phyloP scores from a whole-genome alignment of 2,888 invertebrate genomes.

The Xiphydria camelus region DNA sequence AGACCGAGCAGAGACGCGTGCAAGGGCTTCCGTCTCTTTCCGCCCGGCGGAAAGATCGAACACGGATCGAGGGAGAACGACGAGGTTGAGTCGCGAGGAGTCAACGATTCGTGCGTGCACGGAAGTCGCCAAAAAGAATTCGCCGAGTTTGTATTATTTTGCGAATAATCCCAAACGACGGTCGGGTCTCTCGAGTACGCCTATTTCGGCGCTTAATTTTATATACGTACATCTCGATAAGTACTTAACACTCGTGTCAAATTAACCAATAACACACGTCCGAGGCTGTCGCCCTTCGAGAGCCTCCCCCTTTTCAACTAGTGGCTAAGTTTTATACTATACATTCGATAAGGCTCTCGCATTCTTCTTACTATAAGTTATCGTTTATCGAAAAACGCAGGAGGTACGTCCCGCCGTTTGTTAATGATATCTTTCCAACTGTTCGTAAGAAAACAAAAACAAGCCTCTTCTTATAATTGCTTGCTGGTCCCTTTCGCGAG shows the following conservation, averaged over 20 bases:
- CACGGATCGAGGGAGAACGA: neutral
- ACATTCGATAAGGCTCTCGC: too few species aligned
- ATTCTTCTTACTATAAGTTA: neutral
- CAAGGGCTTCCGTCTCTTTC: conserved; percentile 30
- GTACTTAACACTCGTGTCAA: too few species aligned
- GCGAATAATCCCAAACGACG: conserved; percentile 26
- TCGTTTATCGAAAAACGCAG: conserved; percentile 11
- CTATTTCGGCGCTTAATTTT: conserved; percentile 40
- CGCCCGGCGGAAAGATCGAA: neutral
- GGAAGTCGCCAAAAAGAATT: conserved; percentile 27
- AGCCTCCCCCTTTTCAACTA: too few species aligned
- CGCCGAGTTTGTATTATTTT: conserved; percentile 36
- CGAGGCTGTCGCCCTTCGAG: too few species aligned
- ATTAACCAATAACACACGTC: too few species aligned
- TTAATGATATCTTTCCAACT: conserved; percentile 2
- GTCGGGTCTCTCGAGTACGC: conserved; percentile 43
- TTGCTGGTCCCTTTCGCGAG: conserved; percentile 47
- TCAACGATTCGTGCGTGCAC: neutral
- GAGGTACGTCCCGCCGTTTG: conserved; percentile 39
- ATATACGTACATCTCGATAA: too few species aligned
- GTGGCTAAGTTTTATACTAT: too few species aligned
- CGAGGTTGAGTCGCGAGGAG: neutral
- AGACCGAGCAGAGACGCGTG: conserved; percentile 3
- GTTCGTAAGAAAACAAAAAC: conserved; percentile 12
- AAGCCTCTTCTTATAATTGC: conserved; percentile 46